A percentile compares a stretch with the other conserved stretches of the same genome.
These are phyloP conservation scores for Lordiphosa andalusiaca DNA, from an alignment of 2,888 invertebrate species.

Conservation along the genomic window DNA sequence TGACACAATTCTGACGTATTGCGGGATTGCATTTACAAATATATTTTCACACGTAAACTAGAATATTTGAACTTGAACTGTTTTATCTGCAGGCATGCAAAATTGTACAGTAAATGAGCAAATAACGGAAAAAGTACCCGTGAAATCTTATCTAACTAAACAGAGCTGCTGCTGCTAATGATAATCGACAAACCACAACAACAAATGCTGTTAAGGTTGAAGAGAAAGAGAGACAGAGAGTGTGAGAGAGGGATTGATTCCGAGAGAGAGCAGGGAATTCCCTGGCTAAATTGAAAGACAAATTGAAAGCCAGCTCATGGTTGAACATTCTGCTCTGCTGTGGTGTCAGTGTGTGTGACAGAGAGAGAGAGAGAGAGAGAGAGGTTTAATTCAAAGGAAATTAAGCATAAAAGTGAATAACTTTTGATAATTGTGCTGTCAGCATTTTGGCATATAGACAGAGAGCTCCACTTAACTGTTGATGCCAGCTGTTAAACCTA, in stretches of 20 bases:
- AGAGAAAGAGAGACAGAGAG: conserved; percentile 7
- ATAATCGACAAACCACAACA: conserved; percentile 22
- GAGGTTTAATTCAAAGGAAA: conserved; percentile 56
- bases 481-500: conserved; percentile 17
- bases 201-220: conserved; percentile 14
- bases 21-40: no score
- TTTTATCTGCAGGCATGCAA: conserved; percentile 16
- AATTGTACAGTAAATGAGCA: conserved; percentile 12
- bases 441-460: conserved; percentile 45
- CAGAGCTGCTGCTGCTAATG: conserved; percentile 27
- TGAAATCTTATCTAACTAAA: conserved; percentile 35
- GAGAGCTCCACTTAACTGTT: background rate
- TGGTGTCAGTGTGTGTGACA: conserved; percentile 5
- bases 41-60: background rate
- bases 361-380: conserved; percentile 13
- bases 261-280: conserved; percentile 63
- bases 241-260: background rate
- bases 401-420: conserved; percentile 71
- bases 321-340: background rate
- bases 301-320: conserved; percentile 39
- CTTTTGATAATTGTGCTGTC: conserved; percentile 61
- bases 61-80: conserved; percentile 51
- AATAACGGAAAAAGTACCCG: conserved; percentile 34
- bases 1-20: no score
- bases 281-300: conserved; percentile 45